A percentile compares a stretch with the other conserved stretches of the same genome.
Evolutionary conservation across 2,888 invertebrate genomes (phyloP).

Genomic region (Reticulitermes lucifugus): DNA sequence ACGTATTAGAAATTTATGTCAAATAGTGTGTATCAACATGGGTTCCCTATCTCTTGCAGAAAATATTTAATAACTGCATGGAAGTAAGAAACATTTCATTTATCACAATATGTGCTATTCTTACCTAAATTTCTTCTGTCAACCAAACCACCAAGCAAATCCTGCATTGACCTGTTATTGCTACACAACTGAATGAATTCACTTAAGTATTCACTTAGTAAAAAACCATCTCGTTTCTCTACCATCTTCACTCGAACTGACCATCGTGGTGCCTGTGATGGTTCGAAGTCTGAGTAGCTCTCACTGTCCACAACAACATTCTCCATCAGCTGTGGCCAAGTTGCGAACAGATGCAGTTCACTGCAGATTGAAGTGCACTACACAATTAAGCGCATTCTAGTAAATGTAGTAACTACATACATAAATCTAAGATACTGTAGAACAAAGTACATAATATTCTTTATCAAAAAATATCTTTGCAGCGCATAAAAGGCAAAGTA

Average conservation of each 20-base stretch:
- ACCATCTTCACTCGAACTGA: slow-evolving; percentile 74
- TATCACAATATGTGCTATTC: background rate
- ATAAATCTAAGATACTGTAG: no score
- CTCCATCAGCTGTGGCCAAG: slow-evolving; percentile 89
- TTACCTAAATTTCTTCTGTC: slow-evolving; percentile 48
- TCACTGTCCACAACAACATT: slow-evolving; percentile 89
- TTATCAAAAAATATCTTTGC: no score
- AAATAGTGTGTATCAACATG: no score
- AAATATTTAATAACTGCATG: no score
- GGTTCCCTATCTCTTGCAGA: no score
- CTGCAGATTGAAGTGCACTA: slow-evolving; percentile 60
- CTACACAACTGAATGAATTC: slow-evolving; percentile 76
- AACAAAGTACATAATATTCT: no score
- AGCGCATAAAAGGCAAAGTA: no score
- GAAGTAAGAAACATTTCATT: background rate
- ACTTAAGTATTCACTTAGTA: slow-evolving; percentile 80
- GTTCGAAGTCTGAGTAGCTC: slow-evolving; percentile 89
- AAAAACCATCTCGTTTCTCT: slow-evolving; percentile 74
- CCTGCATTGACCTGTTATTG: slow-evolving; percentile 62
- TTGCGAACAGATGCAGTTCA: slow-evolving; percentile 80
- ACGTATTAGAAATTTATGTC: no score
- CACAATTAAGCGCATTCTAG: no score
- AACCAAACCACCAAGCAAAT: slow-evolving; percentile 69
- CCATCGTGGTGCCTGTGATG: slow-evolving; percentile 83
- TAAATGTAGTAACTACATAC: no score